These are phyloP conservation scores for Glyphotaelius pellucidus DNA, from an alignment of 2,888 invertebrate species.

Conservation along the genomic window DNA sequence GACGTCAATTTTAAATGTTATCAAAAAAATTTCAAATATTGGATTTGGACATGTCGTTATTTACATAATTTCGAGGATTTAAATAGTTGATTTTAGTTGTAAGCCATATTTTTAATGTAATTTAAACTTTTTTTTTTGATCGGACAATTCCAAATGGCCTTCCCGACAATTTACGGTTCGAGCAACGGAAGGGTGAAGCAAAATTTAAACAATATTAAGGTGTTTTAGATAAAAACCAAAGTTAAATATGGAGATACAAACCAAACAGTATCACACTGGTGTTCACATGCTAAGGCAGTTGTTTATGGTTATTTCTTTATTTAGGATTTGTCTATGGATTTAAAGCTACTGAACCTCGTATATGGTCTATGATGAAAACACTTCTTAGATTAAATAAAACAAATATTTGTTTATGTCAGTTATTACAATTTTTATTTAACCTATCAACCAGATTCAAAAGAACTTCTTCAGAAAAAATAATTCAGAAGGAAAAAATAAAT, in stretches of 20 bases:
- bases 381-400: background rate
- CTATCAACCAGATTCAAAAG: background rate
- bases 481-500: no score
- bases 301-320: slow-evolving; percentile 30
- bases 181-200: background rate
- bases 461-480: background rate
- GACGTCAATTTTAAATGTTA: no score
- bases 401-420: background rate
- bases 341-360: slow-evolving; percentile 23
- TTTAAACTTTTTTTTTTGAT: background rate
- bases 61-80: background rate
- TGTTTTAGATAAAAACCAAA: slow-evolving; percentile 49
- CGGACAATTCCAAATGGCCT: slow-evolving; percentile 47
- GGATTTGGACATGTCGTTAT: no score
- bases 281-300: slow-evolving; percentile 54
- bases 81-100: background rate
- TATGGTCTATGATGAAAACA: background rate
- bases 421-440: background rate
- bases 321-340: slow-evolving; percentile 27
- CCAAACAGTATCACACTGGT: slow-evolving; percentile 54
- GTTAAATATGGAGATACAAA: slow-evolving; percentile 36
- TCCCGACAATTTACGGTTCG: slow-evolving; percentile 43
- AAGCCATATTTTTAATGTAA: background rate
- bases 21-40: no score
- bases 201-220: slow-evolving; percentile 8